Conservation (phyloP, 64 coral and sea anemone genomes). For the Actinia equina region DNA sequence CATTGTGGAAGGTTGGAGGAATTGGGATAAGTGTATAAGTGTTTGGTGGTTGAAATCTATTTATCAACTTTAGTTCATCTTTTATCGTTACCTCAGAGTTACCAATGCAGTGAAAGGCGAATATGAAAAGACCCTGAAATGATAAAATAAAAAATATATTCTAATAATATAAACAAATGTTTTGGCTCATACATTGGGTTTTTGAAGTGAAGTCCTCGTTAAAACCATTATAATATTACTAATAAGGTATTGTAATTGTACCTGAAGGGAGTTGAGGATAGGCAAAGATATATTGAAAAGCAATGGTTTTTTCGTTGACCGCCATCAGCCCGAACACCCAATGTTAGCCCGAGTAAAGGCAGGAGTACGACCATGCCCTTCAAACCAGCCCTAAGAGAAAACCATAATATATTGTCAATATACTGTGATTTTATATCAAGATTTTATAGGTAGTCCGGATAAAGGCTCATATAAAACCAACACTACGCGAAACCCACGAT, state of each 20-base stretch:
- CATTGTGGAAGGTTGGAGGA: background rate
- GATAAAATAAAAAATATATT: background rate
- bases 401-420: too few relatives aligned
- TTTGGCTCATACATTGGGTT: too few relatives aligned
- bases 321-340: conserved; percentile 93
- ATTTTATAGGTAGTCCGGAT: background rate
- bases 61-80: background rate
- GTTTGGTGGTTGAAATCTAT: background rate
- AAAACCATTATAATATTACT: too few relatives aligned
- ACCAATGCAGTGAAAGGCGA: conserved; percentile 88
- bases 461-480: background rate
- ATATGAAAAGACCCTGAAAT: conserved; percentile 89
- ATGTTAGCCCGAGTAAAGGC: conserved; percentile 84
- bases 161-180: too few relatives aligned
- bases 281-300: conserved; percentile 93
- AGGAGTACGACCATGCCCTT: conserved; percentile 87
- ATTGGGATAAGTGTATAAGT: too few relatives aligned
- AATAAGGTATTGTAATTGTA: background rate
- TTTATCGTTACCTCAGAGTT: conserved; percentile 73
- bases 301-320: conserved; percentile 83
- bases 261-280: conserved; percentile 97
- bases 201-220: background rate
- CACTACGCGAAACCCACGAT: too few relatives aligned
- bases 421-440: background rate
- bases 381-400: conserved; percentile 66